Percentiles rank a stretch among this genome's conserved stretches.
Evolutionary conservation across 2,113 vertebrate genomes (phyloP).

Genomic region (Aptenodytes forsteri): DNA sequence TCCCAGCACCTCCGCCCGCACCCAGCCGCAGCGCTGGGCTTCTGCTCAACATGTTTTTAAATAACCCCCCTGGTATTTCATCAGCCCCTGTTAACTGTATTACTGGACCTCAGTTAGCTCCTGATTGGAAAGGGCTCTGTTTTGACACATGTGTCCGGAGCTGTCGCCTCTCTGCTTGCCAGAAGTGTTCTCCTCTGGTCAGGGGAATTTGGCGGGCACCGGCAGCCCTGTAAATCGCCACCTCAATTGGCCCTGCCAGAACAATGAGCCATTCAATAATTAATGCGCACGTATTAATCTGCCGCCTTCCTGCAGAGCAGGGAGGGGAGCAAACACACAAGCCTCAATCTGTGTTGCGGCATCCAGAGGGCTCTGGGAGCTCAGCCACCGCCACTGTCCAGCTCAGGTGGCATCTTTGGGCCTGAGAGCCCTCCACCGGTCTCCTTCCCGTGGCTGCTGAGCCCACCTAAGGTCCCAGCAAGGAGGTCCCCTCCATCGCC

Average conservation of each 20-base stretch:
- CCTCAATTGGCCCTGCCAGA: neutral
- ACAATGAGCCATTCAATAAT: slow-evolving; percentile 37
- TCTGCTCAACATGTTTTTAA: neutral
- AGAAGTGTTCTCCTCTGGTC: neutral
- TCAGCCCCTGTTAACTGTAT: neutral
- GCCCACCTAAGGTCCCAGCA: fast-evolving
- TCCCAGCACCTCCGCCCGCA: neutral
- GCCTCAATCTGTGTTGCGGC: neutral
- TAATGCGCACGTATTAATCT: neutral
- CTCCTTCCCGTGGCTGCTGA: fast-evolving
- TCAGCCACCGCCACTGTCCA: neutral
- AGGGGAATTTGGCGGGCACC: neutral
- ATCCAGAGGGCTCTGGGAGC: neutral
- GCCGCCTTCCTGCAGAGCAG: neutral
- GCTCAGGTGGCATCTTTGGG: neutral
- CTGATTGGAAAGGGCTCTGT: neutral
- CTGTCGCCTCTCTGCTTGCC: neutral
- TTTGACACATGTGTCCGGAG: neutral
- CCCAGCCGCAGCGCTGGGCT: neutral
- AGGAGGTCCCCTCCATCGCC: neutral
- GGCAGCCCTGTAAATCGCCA: neutral
- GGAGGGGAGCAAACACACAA: neutral
- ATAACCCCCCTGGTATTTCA: neutral
- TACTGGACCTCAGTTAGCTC: slow-evolving; percentile 34
- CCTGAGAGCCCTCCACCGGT: fast-evolving